phyloP scores from a whole-genome alignment of 2,113 vertebrate species.

The Albula goreensis region DNA sequence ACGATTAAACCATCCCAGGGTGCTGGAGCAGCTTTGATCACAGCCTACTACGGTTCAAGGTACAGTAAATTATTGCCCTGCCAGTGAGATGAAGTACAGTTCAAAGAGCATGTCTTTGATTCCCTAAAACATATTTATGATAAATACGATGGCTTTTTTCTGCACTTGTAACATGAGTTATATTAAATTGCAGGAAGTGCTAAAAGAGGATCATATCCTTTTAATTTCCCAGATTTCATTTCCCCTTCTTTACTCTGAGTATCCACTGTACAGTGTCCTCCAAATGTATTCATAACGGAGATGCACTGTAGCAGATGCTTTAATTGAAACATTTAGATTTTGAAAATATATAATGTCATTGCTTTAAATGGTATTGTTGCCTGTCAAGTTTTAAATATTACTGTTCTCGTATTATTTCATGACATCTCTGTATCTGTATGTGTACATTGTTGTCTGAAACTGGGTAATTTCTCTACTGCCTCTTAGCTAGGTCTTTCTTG shows the following conservation, averaged over 20 bases:
- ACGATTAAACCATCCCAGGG: too few relatives aligned
- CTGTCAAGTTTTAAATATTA: too few relatives aligned
- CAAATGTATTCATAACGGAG: neutral
- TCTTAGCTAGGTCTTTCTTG: too few relatives aligned
- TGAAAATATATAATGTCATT: too few relatives aligned
- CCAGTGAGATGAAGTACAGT: neutral
- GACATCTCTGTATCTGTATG: too few relatives aligned
- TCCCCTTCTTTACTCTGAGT: neutral
- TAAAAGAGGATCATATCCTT: neutral
- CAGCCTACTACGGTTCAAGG: neutral
- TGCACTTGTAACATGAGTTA: neutral
- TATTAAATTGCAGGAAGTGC: neutral
- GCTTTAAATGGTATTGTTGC: too few relatives aligned
- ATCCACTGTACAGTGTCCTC: neutral
- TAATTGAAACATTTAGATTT: too few relatives aligned
- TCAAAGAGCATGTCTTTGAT: neutral
- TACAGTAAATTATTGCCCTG: conserved; percentile 6
- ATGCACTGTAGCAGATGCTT: neutral
- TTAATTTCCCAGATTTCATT: neutral
- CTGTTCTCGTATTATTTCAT: too few relatives aligned
- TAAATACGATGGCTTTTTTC: neutral
- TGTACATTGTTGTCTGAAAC: too few relatives aligned
- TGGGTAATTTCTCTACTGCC: too few relatives aligned
- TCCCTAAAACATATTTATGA: neutral
- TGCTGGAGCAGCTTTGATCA: neutral